Conservation (phyloP, 2,797 vertebrate genomes). For the Ataeniobius toweri region DNA sequence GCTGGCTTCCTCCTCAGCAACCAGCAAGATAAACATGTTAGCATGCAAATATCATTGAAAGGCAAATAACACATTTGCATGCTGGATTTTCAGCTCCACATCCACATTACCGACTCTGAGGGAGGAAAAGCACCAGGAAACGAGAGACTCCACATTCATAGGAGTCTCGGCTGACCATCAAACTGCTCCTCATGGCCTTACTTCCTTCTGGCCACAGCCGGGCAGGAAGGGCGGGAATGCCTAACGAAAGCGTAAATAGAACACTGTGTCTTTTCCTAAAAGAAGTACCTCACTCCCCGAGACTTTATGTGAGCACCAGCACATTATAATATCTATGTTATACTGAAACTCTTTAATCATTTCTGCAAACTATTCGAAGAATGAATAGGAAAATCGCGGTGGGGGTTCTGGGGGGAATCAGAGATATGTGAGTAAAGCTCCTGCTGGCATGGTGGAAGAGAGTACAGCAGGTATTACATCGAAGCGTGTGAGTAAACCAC, state of each 20-base stretch:
- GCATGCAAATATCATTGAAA: slow-evolving; percentile 47
- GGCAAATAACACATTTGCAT: slow-evolving; percentile 65
- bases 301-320: background rate
- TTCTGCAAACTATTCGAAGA: slow-evolving; percentile 40
- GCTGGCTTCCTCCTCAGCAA: slow-evolving; percentile 22
- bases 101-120: background rate
- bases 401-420: slow-evolving; percentile 6
- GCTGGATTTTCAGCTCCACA: background rate
- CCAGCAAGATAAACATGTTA: slow-evolving; percentile 24
- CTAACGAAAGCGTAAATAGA: slow-evolving; percentile 64
- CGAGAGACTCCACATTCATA: slow-evolving; percentile 4
- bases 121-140: slow-evolving; percentile 11
- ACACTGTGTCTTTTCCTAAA: slow-evolving; percentile 48
- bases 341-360: background rate
- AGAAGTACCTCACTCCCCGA: slow-evolving; percentile 6
- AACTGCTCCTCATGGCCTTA: slow-evolving; percentile 52
- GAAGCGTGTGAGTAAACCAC: slow-evolving; percentile 57
- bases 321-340: background rate
- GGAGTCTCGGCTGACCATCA: slow-evolving; percentile 7
- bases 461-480: slow-evolving; percentile 36
- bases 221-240: slow-evolving; percentile 73
- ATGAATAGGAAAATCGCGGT: slow-evolving; percentile 17
- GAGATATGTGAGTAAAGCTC: slow-evolving; percentile 24
- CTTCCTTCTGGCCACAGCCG: slow-evolving; percentile 63
- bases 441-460: slow-evolving; percentile 22